Evolutionary conservation across 35 echinoderm and acorn worm species (phyloP).

Genomic region (Strongylocentrotus purpuratus): DNA sequence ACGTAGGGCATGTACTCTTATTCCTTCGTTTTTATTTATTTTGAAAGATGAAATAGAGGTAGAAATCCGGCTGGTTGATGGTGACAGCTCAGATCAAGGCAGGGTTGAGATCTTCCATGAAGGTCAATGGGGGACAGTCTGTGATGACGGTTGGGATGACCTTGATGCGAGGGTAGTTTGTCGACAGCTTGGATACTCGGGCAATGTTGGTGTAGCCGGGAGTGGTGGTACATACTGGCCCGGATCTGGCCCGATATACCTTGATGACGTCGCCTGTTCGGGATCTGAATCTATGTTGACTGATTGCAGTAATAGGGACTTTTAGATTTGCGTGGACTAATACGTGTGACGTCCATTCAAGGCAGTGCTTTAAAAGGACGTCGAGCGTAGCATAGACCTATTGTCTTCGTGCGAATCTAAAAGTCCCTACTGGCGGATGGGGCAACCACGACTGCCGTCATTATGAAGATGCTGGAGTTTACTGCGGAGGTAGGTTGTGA

Average conservation of each 20-base stretch:
- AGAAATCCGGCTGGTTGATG: not conserved
- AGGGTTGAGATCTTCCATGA: slow-evolving; percentile 25
- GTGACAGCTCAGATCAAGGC: not conserved
- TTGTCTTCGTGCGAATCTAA: no score
- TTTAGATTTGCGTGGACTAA: no score
- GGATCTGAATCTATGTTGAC: not conserved
- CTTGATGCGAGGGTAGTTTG: not conserved
- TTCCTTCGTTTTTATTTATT: no score
- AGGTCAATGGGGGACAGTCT: not conserved
- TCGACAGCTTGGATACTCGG: not conserved
- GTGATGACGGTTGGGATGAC: not conserved
- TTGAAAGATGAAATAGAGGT: not conserved
- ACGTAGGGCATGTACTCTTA: no score
- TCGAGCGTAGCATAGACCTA: no score
- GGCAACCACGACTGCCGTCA: no score
- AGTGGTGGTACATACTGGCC: not conserved
- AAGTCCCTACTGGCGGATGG: no score
- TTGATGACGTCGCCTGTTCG: not conserved
- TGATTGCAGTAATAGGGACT: not conserved
- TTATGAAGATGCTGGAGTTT: no score
- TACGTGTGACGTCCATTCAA: no score
- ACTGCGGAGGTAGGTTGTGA: no score
- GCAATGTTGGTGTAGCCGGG: not conserved
- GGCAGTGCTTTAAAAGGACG: no score
- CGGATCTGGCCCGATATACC: not conserved